A percentile compares a stretch with the other conserved stretches of the same genome.
These are phyloP conservation scores for Gymnoscopelus braueri DNA, from an alignment of 2,797 vertebrate genomes.

Conservation along the genomic window DNA sequence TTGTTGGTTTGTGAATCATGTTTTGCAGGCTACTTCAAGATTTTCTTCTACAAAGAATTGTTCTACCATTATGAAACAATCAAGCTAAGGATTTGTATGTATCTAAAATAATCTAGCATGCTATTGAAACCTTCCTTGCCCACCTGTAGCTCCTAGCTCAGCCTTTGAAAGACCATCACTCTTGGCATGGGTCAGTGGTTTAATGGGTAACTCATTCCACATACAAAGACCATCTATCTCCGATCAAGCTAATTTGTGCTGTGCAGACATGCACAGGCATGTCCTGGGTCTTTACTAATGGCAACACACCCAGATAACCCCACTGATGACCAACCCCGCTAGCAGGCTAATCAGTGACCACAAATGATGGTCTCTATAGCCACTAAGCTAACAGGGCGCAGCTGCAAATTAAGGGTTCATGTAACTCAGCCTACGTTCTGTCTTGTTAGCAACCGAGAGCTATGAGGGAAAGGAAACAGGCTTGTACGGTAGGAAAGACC, in stretches of 20 bases:
- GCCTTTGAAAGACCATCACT: background rate
- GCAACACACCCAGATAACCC: constrained; percentile 27
- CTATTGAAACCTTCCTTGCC: too few relatives aligned
- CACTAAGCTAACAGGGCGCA: constrained; percentile 1
- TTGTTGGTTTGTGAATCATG: too few relatives aligned
- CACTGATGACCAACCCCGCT: constrained; percentile 10
- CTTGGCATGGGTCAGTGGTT: background rate
- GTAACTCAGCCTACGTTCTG: constrained; percentile 19
- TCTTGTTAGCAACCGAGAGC: background rate
- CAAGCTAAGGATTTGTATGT: too few relatives aligned
- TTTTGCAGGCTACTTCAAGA: too few relatives aligned
- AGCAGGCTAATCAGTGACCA: constrained; percentile 32
- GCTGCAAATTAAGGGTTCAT: constrained; percentile 13
- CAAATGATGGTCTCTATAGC: background rate
- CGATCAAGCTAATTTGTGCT: constrained; percentile 3
- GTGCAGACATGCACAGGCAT: constrained; percentile 49
- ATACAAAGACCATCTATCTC: background rate
- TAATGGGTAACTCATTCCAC: constrained; percentile 1
- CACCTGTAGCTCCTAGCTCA: too few relatives aligned
- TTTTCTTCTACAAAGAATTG: too few relatives aligned
- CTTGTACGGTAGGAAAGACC: background rate
- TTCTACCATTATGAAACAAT: too few relatives aligned
- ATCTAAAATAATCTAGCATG: too few relatives aligned
- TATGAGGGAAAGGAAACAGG: background rate
- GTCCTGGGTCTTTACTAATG: constrained; percentile 12